phyloP scores from a whole-genome alignment of 2,113 vertebrate genomes.

The Cryptoleucopteryx plumbea region DNA sequence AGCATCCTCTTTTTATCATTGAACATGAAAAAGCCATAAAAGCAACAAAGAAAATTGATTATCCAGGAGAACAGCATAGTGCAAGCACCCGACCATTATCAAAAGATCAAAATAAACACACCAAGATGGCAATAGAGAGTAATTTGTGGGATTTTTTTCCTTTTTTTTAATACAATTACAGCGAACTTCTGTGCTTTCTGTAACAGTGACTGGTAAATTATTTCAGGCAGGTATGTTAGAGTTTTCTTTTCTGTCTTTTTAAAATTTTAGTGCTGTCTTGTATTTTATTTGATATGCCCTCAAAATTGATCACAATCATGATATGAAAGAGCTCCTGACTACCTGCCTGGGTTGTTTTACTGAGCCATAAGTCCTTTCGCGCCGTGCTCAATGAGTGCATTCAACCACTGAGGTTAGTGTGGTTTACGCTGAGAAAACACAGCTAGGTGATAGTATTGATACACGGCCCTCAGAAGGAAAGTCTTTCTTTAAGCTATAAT shows the following conservation, averaged over 20 bases:
- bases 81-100: not conserved
- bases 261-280: not conserved
- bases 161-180: not conserved
- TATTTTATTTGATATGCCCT: not conserved
- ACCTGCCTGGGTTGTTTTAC: not conserved
- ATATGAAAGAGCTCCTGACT: not conserved
- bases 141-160: accelerated
- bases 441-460: not conserved
- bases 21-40: not conserved
- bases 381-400: accelerated
- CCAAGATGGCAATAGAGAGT: not conserved
- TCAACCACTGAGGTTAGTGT: not conserved
- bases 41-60: not conserved
- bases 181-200: not conserved
- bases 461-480: not conserved
- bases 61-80: not conserved
- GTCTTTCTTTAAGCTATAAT: not conserved
- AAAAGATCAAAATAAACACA: not conserved
- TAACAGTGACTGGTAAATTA: not conserved
- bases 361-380: not conserved
- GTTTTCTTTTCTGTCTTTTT: not conserved
- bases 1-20: not conserved
- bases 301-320: not conserved
- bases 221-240: not conserved
- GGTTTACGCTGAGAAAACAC: not conserved